phyloP scores from a whole-genome alignment of 2,888 invertebrate species.

The Mythimna vitellina region DNA sequence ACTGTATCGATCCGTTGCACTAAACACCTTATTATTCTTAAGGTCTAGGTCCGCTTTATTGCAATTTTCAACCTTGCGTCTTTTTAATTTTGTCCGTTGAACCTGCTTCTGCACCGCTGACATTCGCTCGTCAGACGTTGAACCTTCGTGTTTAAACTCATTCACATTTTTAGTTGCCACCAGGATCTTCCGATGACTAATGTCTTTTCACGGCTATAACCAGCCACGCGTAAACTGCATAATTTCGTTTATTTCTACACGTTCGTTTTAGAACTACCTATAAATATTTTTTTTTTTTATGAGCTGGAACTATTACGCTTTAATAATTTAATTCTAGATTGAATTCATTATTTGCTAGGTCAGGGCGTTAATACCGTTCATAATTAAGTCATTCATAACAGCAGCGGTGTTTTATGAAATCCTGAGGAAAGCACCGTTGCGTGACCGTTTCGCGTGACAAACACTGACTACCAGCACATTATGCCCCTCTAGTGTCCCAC shows the following conservation, averaged over 20 bases:
- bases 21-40: conserved; percentile 72
- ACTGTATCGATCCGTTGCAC: conserved; percentile 87
- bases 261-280: conserved; percentile 17
- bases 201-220: conserved; percentile 49
- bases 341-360: conserved; percentile 40
- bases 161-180: conserved; percentile 52
- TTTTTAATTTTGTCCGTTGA: conserved; percentile 54
- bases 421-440: conserved; percentile 80
- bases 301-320: conserved; percentile 9
- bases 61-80: conserved; percentile 47
- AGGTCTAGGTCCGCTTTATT: conserved; percentile 64
- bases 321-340: conserved; percentile 31
- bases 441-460: conserved; percentile 85
- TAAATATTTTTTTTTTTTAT: not conserved
- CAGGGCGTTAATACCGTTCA: conserved; percentile 51
- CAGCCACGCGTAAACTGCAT: conserved; percentile 49
- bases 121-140: conserved; percentile 39
- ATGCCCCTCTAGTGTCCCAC: conserved; percentile 76
- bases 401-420: conserved; percentile 72
- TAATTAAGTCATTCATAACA: conserved; percentile 77
- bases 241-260: conserved; percentile 40
- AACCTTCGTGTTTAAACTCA: conserved; percentile 50
- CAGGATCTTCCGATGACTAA: conserved; percentile 62
- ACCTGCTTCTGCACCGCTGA: conserved; percentile 42
- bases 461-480: conserved; percentile 71